Base-by-base conservation (phyloP, 2,888 invertebrate genomes). In the Chorisops tibialis region DNA sequence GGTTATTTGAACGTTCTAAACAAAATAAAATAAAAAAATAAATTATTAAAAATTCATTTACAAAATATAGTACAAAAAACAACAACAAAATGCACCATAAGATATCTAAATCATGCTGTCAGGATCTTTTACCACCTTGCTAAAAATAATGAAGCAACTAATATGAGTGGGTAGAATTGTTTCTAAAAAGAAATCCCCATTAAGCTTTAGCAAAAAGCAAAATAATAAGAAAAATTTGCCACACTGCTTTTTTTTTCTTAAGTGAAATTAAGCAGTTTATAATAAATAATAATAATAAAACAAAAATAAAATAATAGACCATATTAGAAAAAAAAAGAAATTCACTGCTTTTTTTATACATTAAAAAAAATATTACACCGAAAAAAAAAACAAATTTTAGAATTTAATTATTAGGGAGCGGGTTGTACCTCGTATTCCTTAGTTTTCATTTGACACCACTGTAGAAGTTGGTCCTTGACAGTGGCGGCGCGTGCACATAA, bases 401-500 rank as follows among this genome's bases (percentile, higher is more conserved):
- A 56, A 56, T 45, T 56, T 45, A 16, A 14, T 43, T 56, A 56
- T 56, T 56, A 56, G 56, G 43, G 43, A 56, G 24, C 43, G 18
- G 45, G 45, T 43, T 61, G 58, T 90, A 96, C 96, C 91, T 95
- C 90, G 83, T 97, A 97, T 84, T 93, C 95, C 85, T 90, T 88
- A 75, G 96, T 96, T 87, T 96, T 95, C 83, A 91, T 89, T 82
- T 93, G 91, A 84, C 93, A 93, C 97, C 97, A 97, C 81, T 90
- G 88, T 82, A 97, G 87, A 79, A 97, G 86, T 81, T 94, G 88
- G 79, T 96, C 95, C 87, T 96, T 97, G 81, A 96, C 93, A 82
- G 93, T 91, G 81, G 88, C 89, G 75, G 95, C 95, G 82, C 91
- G 93, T 80, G 89, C 87, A 80, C 87, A 88, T 82, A 95, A 86